Percentiles rank a stretch among this genome's conserved stretches.
phyloP scores from a whole-genome alignment of 2,888 invertebrate genomes.

The Dryobota labecula region DNA sequence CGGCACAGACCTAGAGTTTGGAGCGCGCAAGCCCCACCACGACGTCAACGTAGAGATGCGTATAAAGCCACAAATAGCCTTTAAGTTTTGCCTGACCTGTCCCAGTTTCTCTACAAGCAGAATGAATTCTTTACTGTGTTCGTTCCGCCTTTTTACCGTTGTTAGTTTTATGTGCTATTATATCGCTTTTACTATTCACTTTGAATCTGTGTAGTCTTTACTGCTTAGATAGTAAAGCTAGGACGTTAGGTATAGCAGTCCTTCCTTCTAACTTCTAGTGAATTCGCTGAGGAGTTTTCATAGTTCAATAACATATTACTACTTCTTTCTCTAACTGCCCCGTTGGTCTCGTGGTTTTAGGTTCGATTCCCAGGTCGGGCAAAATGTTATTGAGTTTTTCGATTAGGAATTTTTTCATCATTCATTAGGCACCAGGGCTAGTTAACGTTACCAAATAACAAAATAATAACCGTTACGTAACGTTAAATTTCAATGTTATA shows the following conservation, averaged over 20 bases:
- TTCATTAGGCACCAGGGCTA: too few relatives aligned
- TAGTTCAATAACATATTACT: not conserved
- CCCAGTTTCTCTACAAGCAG: constrained; percentile 19
- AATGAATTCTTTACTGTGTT: constrained; percentile 30
- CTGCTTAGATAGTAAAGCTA: constrained; percentile 19
- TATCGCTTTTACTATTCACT: constrained; percentile 35
- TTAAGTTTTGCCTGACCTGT: constrained; percentile 13
- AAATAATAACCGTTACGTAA: too few relatives aligned
- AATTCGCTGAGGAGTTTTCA: not conserved
- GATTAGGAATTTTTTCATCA: too few relatives aligned
- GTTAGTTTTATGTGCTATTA: constrained; percentile 39
- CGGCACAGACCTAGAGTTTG: too few relatives aligned
- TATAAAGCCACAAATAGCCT: constrained; percentile 4
- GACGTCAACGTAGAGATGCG: too few relatives aligned
- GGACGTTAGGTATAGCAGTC: not conserved
- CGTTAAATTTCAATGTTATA: too few relatives aligned
- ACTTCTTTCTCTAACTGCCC: too few relatives aligned
- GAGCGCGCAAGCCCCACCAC: too few relatives aligned
- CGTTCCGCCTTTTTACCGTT: constrained; percentile 50
- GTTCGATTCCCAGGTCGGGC: too few relatives aligned
- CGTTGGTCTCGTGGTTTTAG: too few relatives aligned
- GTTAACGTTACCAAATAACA: too few relatives aligned
- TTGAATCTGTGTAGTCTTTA: constrained; percentile 39
- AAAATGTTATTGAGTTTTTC: too few relatives aligned
- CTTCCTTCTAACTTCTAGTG: not conserved